Evolutionary conservation across 2,888 invertebrate genomes (phyloP), one percentile per base, ranked within the genome.

Genomic region (Euplexia lucipara): DNA sequence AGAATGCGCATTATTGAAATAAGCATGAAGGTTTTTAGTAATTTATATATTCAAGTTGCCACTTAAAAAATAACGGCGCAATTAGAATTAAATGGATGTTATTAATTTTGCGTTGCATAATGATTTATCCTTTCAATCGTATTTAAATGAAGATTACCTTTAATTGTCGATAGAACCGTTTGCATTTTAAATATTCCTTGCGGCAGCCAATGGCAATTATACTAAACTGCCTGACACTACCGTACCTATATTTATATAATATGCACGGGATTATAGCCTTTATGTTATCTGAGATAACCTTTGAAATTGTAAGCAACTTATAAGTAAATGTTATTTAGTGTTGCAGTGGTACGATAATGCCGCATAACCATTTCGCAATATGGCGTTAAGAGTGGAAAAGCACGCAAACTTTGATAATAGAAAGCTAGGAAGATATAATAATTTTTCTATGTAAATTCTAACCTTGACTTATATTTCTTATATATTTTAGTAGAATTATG

Each of bases 281-380:
- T 75, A 48, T 64, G 7, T 9, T 2, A 5, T 32, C 0, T 3
- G 0, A 0, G 0, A 35, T 67, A 76, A 48, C 47, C 61, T 53
- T 56, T 45, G 42, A 47, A 67, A 58, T 67, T 1, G 47, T 42
- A 26, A 45, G 41, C 20, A 44, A 7, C 14, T 9, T 22, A 54
- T 53, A 34, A 54, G 41, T 62, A 62, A 56, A 44, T 67, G 44
- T 64, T 67, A 62, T 64, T 65, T 44, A 59, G 68, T 60, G 59
- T 69, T 66, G 66, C 70, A 63, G 59, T 66, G 26, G 57, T 61
- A 68, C 30, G 41, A 56, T 72, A 59, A 64, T 74, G 62, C 73
- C 66, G 79, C 79, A 83, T 75, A 79, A 80, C 64, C 60, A 77
- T 83, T 81, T 80, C 66, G 76, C 72, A 78, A 77, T 74, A 16